Base-by-base conservation (phyloP, 2,888 invertebrate species). In the Chalcosyrphus nemorum region DNA sequence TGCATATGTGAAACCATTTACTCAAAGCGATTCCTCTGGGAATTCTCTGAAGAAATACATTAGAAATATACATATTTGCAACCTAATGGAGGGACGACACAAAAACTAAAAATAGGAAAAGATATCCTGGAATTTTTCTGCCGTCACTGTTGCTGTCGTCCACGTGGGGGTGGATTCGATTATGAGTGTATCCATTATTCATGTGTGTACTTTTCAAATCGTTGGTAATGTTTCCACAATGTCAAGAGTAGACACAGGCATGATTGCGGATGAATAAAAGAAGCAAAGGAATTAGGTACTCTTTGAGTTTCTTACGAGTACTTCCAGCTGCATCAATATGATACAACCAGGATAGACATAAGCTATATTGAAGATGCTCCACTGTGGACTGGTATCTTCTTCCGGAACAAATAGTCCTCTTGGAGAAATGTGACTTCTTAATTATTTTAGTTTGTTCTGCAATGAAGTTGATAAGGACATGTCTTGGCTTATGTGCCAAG, bases 1-100 rank as follows among this genome's bases (percentile, higher is more conserved):
- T 81, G 81, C 76, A 81, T 81, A 76, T 81, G 80, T 75, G 76
- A 81, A 59, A 76, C 57, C 76, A 81, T 70, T 76, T 81, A 75
- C 75, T 70, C 68, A 76, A 76, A 76, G 66, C 45, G 66, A 76
- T 76, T 50, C 75, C 68, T 41, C 43, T 15, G 50, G 57, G 81
- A 81, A 57, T 76, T 56, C 56, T 70, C 70, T 47, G 70, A 70
- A 65, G 70, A 59, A 76, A 75, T 68, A 61, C 61, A 80, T 66
- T 59, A 75, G 45, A 61, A 27, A 75, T 75, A 75, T n/a, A n/a
- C n/a, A n/a, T 63, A 81, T 81, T 63, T 65, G 70, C 63, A 76
- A 76, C 63, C 76, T 76, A 81, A 81, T 81, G 81, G 76, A 71
- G 63, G 68, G 57, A 70, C 81, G 76, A 24, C n/a, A n/a, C n/a